phyloP scores from a whole-genome alignment of 37 sponge, comb jelly and placozoan genomes.

The Crambe crambe region DNA sequence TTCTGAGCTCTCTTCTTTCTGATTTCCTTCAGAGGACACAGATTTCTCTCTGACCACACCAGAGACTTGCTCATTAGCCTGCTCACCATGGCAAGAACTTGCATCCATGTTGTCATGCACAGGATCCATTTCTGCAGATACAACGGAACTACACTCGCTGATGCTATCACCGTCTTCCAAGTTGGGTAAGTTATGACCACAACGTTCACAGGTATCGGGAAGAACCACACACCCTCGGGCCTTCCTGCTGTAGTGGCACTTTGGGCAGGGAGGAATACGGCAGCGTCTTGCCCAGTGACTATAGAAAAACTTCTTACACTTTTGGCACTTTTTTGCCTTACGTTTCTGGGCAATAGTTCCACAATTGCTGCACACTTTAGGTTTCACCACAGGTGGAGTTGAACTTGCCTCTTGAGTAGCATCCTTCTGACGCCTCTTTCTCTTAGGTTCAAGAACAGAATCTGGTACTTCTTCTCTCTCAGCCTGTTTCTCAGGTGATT shows the following conservation, averaged over 20 bases:
- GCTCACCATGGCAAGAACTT: too few species aligned
- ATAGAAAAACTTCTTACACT: slow-evolving; percentile 48
- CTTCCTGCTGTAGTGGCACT: slow-evolving; percentile 46
- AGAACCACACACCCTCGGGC: not conserved
- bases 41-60: too few species aligned
- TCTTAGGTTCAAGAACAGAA: not conserved
- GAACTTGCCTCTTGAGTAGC: not conserved
- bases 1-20: too few species aligned
- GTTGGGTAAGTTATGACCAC: slow-evolving; percentile 10
- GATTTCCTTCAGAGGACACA: too few species aligned
- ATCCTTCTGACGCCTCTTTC: not conserved
- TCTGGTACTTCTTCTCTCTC: not conserved
- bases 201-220: slow-evolving; percentile 31
- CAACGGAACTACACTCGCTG: not conserved
- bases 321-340: slow-evolving; percentile 58
- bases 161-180: not conserved
- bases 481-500: not conserved
- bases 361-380: slow-evolving; percentile 51
- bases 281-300: slow-evolving; percentile 39
- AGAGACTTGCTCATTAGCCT: too few species aligned
- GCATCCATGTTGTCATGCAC: too few species aligned
- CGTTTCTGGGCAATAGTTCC: slow-evolving; percentile 18
- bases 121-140: not conserved
- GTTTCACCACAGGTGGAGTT: not conserved
- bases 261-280: slow-evolving; percentile 46